A percentile compares a stretch with the other conserved stretches of the same genome.
Conservation (phyloP, 2,113 vertebrate species). For the Cettia cetti region DNA sequence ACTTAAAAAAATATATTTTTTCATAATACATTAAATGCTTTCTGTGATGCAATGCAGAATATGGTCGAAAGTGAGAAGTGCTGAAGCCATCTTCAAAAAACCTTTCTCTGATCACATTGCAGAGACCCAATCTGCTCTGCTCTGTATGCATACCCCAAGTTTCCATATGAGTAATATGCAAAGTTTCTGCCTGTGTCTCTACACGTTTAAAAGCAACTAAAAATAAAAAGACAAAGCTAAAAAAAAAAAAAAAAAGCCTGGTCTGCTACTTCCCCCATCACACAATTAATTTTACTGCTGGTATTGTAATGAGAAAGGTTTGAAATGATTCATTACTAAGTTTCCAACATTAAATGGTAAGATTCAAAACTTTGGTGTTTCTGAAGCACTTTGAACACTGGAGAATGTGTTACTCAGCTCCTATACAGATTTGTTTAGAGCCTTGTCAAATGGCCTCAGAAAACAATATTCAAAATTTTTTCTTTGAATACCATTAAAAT, state of each 20-base stretch:
- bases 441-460: background rate
- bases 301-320: background rate
- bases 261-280: background rate
- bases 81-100: background rate
- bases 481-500: background rate
- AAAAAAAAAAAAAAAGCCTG: background rate
- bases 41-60: background rate
- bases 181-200: background rate
- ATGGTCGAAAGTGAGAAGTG: background rate
- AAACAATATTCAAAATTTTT: background rate
- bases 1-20: background rate
- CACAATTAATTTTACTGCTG: background rate
- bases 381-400: background rate
- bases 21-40: background rate
- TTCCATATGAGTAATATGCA: background rate
- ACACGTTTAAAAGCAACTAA: background rate
- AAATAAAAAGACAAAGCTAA: background rate
- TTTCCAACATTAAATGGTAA: background rate
- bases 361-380: background rate
- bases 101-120: background rate
- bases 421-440: background rate
- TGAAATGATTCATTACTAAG: background rate
- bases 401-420: accelerated
- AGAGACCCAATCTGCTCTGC: background rate
- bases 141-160: background rate